phyloP scores from a whole-genome alignment of 2,113 vertebrate species.

The Erythrolamprus reginae region DNA sequence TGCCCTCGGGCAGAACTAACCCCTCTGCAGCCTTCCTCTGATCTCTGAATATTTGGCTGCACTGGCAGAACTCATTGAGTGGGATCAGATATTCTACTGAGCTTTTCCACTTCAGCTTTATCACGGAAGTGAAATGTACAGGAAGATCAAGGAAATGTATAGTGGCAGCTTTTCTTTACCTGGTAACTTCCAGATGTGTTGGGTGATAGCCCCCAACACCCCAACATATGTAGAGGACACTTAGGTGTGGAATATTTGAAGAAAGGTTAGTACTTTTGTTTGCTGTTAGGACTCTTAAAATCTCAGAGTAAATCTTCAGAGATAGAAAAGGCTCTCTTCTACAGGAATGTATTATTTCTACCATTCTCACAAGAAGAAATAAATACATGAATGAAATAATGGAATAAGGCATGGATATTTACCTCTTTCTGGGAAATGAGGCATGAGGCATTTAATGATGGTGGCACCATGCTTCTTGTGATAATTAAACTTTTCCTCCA shows the following conservation, averaged over 20 bases:
- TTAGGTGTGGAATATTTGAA: background rate
- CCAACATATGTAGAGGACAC: background rate
- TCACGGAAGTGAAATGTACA: background rate
- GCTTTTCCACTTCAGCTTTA: background rate
- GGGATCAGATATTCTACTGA: background rate
- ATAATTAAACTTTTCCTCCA: background rate
- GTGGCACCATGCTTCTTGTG: background rate
- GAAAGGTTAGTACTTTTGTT: background rate
- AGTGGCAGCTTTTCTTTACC: background rate
- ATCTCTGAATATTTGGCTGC: background rate
- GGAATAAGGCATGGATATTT: background rate
- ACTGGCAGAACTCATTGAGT: background rate
- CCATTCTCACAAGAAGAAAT: background rate
- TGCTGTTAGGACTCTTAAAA: background rate
- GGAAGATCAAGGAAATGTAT: background rate
- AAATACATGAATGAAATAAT: background rate
- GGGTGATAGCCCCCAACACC: background rate
- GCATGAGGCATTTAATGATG: background rate
- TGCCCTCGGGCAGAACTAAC: background rate
- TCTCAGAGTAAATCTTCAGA: background rate
- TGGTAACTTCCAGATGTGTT: background rate
- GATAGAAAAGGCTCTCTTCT: background rate
- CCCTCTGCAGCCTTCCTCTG: background rate
- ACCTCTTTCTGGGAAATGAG: background rate
- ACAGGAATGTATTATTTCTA: background rate